Percentiles rank a stretch among this genome's conserved stretches.
phyloP scores from a whole-genome alignment of 2,113 vertebrate genomes.

The Peromyscus polionotus region DNA sequence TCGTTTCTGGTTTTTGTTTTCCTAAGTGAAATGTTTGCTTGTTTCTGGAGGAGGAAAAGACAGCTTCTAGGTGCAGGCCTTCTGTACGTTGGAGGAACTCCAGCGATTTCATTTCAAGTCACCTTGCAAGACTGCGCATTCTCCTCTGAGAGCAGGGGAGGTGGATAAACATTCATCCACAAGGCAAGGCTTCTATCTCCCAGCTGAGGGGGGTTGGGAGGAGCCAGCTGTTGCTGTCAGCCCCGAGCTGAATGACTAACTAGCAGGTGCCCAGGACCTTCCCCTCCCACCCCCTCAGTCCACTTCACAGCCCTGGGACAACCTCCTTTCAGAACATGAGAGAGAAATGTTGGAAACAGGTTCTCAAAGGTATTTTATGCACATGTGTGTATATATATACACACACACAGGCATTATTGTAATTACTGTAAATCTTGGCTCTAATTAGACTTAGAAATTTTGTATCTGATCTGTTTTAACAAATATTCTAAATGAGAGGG shows the following conservation, averaged over 20 bases:
- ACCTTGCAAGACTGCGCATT: neutral
- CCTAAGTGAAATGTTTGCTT: neutral
- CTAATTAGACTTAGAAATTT: neutral
- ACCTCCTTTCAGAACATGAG: neutral
- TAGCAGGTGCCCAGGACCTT: neutral
- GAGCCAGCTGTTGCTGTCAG: neutral
- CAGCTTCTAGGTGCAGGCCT: neutral
- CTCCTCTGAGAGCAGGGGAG: neutral
- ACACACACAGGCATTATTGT: neutral
- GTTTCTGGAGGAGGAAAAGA: neutral
- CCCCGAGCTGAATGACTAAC: neutral
- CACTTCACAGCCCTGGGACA: neutral
- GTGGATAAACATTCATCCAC: fast-evolving
- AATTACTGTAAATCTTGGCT: neutral
- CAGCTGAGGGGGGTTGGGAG: neutral
- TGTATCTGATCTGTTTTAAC: neutral
- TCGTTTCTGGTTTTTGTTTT: neutral
- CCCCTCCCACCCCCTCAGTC: neutral
- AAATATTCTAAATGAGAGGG: neutral
- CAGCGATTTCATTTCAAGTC: neutral
- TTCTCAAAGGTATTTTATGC: neutral
- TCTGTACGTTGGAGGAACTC: neutral
- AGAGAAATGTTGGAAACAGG: neutral
- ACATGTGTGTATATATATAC: neutral
- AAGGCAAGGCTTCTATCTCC: neutral